Base-by-base conservation (phyloP, 2,797 vertebrate species). In the Gadopsis marmoratus region DNA sequence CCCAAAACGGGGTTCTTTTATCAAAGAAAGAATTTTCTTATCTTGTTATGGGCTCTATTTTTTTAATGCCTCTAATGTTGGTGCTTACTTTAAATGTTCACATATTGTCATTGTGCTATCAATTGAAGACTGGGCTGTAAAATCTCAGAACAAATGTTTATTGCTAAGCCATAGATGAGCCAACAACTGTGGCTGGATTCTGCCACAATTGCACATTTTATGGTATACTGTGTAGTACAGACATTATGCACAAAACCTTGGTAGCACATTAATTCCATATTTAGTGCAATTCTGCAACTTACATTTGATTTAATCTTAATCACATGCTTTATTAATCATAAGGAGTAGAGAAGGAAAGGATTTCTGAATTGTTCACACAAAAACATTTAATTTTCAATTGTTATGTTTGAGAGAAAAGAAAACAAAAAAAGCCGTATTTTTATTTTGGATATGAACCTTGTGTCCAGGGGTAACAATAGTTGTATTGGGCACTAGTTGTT, bases 401-500 rank as follows among this genome's bases (percentile, higher is more conserved):
- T 72, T 29, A 55, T 69, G 5, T 60, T 65, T 33, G 2, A 77
- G 10, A 53, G 35, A 31, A 68, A 56, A 74, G 47, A 19, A 51
- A 51, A 33, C 4, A 53, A 23, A 9, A 35, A 31, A 16, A 37
- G 10, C 3, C 4, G 23, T 43, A 16, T 70, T 82, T 82, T 55
- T 0, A 41, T 73, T 85, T 65, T 23, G 58, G 35, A 4, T 65
- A 1, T 53, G 56, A 58, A 9, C 23, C 0, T 2, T 58, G 23
- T 76, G 17, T 87, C 23, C 53, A 47, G 41, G 41, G 21, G 71
- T 50, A 71, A 84, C 66, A 21, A 35, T 71, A 66, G 59, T 76
- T 87, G 66, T 84, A 85, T 31, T 84, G 55, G 76, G 56, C 41
- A 68, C 77, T 78, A 37, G 73, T 48, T 76, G 81, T 87, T 94